Conservation (phyloP, 2,888 invertebrate species). For the Argyresthia albistria region DNA sequence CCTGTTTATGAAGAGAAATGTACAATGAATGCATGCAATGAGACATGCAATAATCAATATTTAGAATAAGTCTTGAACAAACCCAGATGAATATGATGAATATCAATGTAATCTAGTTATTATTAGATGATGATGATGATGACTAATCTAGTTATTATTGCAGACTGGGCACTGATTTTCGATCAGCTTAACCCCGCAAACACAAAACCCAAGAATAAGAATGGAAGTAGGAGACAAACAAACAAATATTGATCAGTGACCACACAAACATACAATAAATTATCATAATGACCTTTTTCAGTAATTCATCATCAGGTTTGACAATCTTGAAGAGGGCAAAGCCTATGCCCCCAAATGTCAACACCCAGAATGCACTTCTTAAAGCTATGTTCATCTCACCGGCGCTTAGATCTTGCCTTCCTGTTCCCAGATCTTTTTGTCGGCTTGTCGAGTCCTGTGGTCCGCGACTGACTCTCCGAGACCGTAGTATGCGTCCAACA, state of each 20-base stretch:
- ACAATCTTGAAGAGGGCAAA: slow-evolving; percentile 71
- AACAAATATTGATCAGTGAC: slow-evolving; percentile 3
- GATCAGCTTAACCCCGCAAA: neutral
- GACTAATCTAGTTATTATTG: too few relatives aligned
- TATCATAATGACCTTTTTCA: slow-evolving; percentile 61
- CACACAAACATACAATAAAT: neutral
- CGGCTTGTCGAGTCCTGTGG: slow-evolving; percentile 62
- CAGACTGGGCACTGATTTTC: neutral
- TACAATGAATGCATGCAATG: slow-evolving; percentile 12
- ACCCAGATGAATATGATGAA: slow-evolving; percentile 29
- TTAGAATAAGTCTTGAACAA: slow-evolving; percentile 28
- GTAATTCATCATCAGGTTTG: slow-evolving; percentile 68
- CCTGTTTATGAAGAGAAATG: neutral
- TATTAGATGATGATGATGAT: neutral
- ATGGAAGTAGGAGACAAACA: neutral
- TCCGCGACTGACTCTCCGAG: slow-evolving; percentile 76
- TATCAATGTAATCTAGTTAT: neutral
- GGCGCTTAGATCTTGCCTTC: slow-evolving; percentile 57
- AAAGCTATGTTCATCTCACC: slow-evolving; percentile 64
- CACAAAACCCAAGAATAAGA: neutral
- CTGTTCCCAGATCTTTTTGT: slow-evolving; percentile 70
- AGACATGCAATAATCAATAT: slow-evolving; percentile 1
- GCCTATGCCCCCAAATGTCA: slow-evolving; percentile 72
- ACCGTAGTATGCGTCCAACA: slow-evolving; percentile 79
- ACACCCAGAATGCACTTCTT: slow-evolving; percentile 71